Evolutionary conservation across 2,797 vertebrate genomes (phyloP), one percentile per base, ranked within the genome.

Genomic region (Anniella stebbinsi): DNA sequence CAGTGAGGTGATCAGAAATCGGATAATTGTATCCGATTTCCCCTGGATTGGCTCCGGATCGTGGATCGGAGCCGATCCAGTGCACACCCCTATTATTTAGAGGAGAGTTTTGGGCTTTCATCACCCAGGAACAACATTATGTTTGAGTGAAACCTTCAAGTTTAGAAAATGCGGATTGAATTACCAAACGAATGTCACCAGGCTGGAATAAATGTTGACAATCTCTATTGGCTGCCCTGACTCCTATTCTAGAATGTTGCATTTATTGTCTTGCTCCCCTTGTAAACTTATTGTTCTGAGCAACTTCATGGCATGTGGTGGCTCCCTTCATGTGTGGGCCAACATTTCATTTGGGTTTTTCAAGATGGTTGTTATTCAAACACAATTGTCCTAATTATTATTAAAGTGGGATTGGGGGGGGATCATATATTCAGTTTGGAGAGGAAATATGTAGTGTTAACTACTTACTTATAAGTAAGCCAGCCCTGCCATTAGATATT

Each of bases 321-420:
- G 63, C 13, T 84, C 38, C 66, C 45, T 69, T 84, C 66, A n/a
- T 33, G 66, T 48, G 10, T 69, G 82, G 30, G 41, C 33, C 30
- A 70, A 84, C 66, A 69, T 67, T 84, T 84, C 15, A 70, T 70
- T 84, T 28, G 75, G 41, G 10, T 77, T 76, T 77, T 84, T 30
- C 66, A 84, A 51, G 41, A 70, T n/a, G 82, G 45, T 48, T 84
- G 4, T 51, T 51, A 41, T 84, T 84, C 48, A 66, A 84, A 33
- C 8, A 41, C 57, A 84, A n/a, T 51, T 70, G 17, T n/a, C 45
- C 30, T 70, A 84, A 51, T 84, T 84, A 70, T 51, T 84, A 70
- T 51, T 84, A 70, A 70, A 72, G n/a, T 7, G 23, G 33, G 69
- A 51, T n/a, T 30, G 8, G 9, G 41, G 23, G 18, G 17, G 33